Evolutionary conservation across 2,888 invertebrate genomes (phyloP).

Genomic region (Colletes collaris): DNA sequence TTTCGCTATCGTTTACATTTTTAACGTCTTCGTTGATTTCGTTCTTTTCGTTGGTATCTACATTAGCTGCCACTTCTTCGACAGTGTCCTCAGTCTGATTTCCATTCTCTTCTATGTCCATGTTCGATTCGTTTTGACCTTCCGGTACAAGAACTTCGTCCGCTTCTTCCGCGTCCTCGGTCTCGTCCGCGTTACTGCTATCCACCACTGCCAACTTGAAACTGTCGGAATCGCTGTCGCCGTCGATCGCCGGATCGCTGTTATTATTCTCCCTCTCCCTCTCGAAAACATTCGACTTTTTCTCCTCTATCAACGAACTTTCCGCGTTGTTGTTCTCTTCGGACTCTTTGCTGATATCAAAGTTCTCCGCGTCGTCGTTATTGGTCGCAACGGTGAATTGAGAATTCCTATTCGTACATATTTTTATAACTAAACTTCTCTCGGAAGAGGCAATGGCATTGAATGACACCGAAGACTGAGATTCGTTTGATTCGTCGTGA

Average conservation of each 20-base stretch:
- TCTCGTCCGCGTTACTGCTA: constrained; percentile 66
- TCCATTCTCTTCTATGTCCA: constrained; percentile 37
- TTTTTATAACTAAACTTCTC: constrained; percentile 81
- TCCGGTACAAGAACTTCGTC: constrained; percentile 37
- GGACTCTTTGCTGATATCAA: constrained; percentile 68
- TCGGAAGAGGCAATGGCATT: constrained; percentile 76
- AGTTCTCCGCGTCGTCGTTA: constrained; percentile 58
- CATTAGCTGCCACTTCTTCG: background rate
- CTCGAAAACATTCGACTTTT: constrained; percentile 62
- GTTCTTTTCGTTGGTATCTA: constrained; percentile 54
- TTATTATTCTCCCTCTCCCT: constrained; percentile 61
- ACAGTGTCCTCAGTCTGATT: constrained; percentile 28
- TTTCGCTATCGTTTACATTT: constrained; percentile 24
- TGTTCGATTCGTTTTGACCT: constrained; percentile 54
- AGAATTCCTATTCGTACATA: constrained; percentile 80
- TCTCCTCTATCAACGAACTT: constrained; percentile 67
- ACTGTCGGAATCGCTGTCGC: constrained; percentile 78
- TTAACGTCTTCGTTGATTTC: constrained; percentile 23
- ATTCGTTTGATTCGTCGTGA: constrained; percentile 55
- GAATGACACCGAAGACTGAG: constrained; percentile 72
- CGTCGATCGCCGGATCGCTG: constrained; percentile 68
- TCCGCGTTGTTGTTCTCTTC: constrained; percentile 77
- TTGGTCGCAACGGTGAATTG: constrained; percentile 76
- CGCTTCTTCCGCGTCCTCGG: constrained; percentile 40
- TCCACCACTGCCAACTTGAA: constrained; percentile 75